These are phyloP conservation scores for Trichosurus vulpecula DNA, from an alignment of 2,797 vertebrate genomes.

Conservation along the genomic window DNA sequence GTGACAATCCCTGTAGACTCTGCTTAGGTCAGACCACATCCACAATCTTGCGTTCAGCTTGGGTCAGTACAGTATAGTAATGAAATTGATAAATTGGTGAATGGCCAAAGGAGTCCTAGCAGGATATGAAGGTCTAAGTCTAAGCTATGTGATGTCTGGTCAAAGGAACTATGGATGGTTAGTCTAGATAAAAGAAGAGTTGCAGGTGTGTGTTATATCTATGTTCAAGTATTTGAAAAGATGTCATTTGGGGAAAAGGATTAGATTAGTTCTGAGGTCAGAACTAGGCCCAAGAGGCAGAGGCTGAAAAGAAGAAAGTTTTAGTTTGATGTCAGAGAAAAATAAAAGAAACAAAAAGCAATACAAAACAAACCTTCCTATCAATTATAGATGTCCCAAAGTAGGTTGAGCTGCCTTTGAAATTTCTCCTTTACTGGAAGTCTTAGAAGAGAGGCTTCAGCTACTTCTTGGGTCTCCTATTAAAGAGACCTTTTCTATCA, in stretches of 20 bases:
- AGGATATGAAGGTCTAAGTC: background rate
- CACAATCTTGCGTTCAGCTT: background rate
- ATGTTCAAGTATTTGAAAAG: background rate
- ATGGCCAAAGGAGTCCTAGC: background rate
- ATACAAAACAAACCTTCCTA: background rate
- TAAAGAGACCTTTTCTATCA: conserved; percentile 58
- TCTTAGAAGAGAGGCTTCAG: background rate
- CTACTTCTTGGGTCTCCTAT: background rate
- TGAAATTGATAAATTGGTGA: background rate
- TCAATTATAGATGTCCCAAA: background rate
- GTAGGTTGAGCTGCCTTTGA: background rate
- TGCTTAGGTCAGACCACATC: background rate
- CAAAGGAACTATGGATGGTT: background rate
- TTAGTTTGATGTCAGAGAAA: background rate
- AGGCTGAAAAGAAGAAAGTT: background rate
- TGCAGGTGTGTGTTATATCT: background rate
- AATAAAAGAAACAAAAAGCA: background rate
- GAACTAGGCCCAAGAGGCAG: background rate
- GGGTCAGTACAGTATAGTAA: background rate
- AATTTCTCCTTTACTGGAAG: background rate
- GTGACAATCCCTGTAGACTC: background rate
- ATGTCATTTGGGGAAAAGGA: background rate
- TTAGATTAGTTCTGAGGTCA: background rate
- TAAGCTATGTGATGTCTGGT: background rate
- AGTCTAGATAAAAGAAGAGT: background rate